Base-by-base conservation (phyloP, 2,888 invertebrate genomes). In the Lepeophtheirus nordmannii region DNA sequence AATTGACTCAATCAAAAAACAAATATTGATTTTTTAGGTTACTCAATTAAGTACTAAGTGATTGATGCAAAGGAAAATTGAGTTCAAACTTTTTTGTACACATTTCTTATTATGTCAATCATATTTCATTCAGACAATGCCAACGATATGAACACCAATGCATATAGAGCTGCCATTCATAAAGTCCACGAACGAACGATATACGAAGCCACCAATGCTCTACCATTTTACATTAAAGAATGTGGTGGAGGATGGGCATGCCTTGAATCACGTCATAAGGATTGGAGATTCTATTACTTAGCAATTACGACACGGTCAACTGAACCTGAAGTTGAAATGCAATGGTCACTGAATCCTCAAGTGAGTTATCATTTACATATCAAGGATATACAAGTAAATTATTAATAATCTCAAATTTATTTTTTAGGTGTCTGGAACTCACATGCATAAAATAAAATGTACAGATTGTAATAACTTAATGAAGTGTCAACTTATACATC, bases 181-280 rank as follows among this genome's bases (percentile, higher is more conserved):
- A 63, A 63, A 37, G 63, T 63, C 14, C 56, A 63, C 56, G 63
- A 63, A 37, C 46, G 63, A 30, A 63, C 63, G 14, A 63, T 63
- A 20, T 63, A 63, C 30, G 63, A 63, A 23, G 8, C 63, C 23
- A 20, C 63, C 20, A 63, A 63, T 63, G 63, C 63, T 22, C 17
- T 63, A 37, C 63, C 63, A 1, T 63, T 63, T 56, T 63, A 63
- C 9, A 53, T 63, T 20, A 46, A 53, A 17, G 63, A 63, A 23
- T 63, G 63, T 56, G 63, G 63, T 10, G 63, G 63, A n/a, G 63
- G 63, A 46, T 63, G 63, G 63, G 63, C 63, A 14, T 63, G 63
- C 56, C 38, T 63, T 17, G 63, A 63, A 53, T 63, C 63, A 20
- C 14, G 63, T 11, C 63, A 63, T n/a, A 63, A 63, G 53, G 63